These are phyloP conservation scores for Eulemur coronatus DNA, from an alignment of 2,797 vertebrate species.

Conservation along the genomic window DNA sequence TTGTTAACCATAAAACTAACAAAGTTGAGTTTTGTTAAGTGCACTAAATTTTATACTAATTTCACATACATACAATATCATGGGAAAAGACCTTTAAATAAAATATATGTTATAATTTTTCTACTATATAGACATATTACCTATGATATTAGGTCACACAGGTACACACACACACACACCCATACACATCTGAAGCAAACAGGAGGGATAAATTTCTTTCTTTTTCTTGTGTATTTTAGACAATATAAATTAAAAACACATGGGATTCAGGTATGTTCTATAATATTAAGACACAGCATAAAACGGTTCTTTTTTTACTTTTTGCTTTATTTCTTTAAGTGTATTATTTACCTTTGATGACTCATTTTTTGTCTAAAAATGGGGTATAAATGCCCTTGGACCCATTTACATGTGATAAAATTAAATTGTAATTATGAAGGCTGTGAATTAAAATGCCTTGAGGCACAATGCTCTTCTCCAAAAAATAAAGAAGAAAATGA, in stretches of 20 bases:
- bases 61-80: not conserved
- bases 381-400: not conserved
- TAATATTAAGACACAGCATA: not conserved
- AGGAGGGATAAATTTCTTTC: not conserved
- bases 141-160: not conserved
- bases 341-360: not conserved
- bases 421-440: conserved; percentile 7
- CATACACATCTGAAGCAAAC: not conserved
- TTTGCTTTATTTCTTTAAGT: not conserved
- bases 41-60: not conserved
- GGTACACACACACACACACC: not conserved
- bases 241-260: not conserved
- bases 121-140: not conserved
- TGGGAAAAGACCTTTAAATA: not conserved
- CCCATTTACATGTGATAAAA: conserved; percentile 4
- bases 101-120: not conserved
- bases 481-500: conserved; percentile 2
- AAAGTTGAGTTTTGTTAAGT: not conserved
- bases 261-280: not conserved
- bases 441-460: conserved; percentile 36
- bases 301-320: not conserved
- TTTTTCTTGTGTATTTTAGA: not conserved
- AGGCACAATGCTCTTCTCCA: not conserved
- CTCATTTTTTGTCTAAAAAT: conserved; percentile 23
- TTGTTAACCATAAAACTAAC: not conserved